These are phyloP conservation scores for Dolichotis patagonum DNA, from an alignment of 2,113 vertebrate genomes.

Conservation along the genomic window DNA sequence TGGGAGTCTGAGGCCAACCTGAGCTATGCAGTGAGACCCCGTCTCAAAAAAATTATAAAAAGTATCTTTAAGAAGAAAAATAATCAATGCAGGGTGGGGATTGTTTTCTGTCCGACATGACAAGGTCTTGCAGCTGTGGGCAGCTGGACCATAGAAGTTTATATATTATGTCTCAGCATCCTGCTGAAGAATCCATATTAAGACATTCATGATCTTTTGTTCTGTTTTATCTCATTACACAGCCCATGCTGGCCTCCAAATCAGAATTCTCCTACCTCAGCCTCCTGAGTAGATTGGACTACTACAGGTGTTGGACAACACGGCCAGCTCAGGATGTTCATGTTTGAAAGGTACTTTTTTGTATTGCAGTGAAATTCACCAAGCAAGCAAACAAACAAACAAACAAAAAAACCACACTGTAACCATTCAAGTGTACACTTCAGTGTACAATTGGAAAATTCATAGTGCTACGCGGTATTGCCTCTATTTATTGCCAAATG, in stretches of 20 bases:
- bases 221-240: neutral
- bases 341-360: neutral
- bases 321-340: neutral
- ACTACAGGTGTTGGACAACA: neutral
- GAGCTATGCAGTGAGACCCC: neutral
- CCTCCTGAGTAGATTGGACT: neutral
- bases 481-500: neutral
- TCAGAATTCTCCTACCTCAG: neutral
- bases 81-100: neutral
- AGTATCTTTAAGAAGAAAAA: neutral
- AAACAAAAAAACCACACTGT: neutral
- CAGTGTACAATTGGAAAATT: neutral
- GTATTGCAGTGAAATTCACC: neutral
- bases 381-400: too few species aligned
- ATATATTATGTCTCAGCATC: neutral
- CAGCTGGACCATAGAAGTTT: neutral
- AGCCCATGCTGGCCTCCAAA: neutral
- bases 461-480: neutral
- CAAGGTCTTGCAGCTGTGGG: neutral
- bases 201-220: neutral
- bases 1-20: neutral
- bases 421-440: neutral
- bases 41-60: neutral
- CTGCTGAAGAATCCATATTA: neutral
- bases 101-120: neutral